These are phyloP conservation scores for Timema podura DNA, from an alignment of 2,888 invertebrate genomes.

Conservation along the genomic window DNA sequence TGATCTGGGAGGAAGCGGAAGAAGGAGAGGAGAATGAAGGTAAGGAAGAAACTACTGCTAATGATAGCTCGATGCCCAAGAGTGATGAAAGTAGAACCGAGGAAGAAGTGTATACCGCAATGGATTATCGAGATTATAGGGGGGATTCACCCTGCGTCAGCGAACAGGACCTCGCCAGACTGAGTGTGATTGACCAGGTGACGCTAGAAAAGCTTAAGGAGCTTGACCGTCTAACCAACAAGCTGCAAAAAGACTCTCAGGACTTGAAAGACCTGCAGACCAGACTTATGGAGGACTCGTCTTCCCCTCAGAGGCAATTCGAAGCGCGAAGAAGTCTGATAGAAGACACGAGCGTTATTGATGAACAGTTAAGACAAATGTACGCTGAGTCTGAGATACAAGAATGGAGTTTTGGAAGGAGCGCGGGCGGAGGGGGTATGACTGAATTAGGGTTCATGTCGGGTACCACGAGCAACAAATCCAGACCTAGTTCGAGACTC, in stretches of 20 bases:
- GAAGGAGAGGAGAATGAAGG: conserved; percentile 55
- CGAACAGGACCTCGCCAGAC: conserved; percentile 70
- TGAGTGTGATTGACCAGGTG: conserved; percentile 72
- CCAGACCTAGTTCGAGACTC: conserved; percentile 58
- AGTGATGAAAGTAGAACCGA: conserved; percentile 46
- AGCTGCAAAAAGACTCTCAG: conserved; percentile 73
- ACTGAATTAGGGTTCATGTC: conserved; percentile 54
- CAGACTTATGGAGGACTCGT: conserved; percentile 41
- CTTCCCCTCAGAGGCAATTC: conserved; percentile 40
- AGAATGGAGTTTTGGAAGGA: conserved; percentile 65
- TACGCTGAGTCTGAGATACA: conserved; percentile 60
- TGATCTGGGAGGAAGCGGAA: conserved; percentile 84
- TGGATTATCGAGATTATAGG: conserved; percentile 74
- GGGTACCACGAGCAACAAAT: conserved; percentile 40
- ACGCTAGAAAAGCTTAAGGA: conserved; percentile 75
- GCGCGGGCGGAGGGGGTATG: conserved; percentile 59
- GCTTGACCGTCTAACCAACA: conserved; percentile 69
- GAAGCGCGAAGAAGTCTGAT: conserved; percentile 37
- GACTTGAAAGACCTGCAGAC: conserved; percentile 71
- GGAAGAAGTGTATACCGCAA: conserved; percentile 66
- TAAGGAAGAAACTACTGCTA: conserved; percentile 33
- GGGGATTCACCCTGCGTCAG: conserved; percentile 70
- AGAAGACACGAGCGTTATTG: conserved; percentile 62
- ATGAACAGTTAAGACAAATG: conserved; percentile 65
- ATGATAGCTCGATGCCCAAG: conserved; percentile 45